Base-by-base conservation (phyloP, 2,888 invertebrate species). In the Idaea straminata region DNA sequence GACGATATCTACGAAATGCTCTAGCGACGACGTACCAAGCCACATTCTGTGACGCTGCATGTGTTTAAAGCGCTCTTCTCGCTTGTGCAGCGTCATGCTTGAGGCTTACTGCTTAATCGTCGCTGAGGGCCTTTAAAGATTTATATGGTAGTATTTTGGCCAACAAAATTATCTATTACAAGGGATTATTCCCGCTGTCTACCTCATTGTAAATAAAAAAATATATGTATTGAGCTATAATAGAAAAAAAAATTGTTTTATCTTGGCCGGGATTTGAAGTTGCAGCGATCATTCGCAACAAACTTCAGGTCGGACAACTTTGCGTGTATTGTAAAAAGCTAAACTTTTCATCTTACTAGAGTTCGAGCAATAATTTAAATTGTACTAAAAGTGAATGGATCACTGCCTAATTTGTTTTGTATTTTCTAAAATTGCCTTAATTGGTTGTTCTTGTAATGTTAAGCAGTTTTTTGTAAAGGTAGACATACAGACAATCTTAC, bases 141-240 rank as follows among this genome's bases (percentile, higher is more conserved):
- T 69, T 64, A 61, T 69, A 68, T 68, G 73, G 75, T 77, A 73
- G 73, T 76, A 78, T 82, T 75, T 81, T 80, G 86, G 85, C 86
- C 84, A 85, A 86, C 84, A 84, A 88, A 87, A 85, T 85, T 82
- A 79, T 78, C 74, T 82, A 77, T 83, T 82, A 69, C 72, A 75
- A 86, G 87, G 87, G 85, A 78, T 73, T 73, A 70, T 76, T 80
- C 90, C 90, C 89, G 73, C 78, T 81, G 87, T 89, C 92, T 92
- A 91, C 92, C 92, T 92, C 92, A 91, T 89, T 92, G 91, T 92
- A 91, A 80, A 90, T 91, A 90, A 80, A 80, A 74, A 74, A 77
- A 81, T 82, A 66, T n/a, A 34, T 71, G 76, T 82, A 86, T 88
- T 91, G 87, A 88, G 87, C 88, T 90, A 88, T 86, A 87, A 75